Percentiles rank a stretch among this genome's conserved stretches.
Conservation (phyloP, 1,140 invertebrate species). For the Bilobella aurantiaca region DNA sequence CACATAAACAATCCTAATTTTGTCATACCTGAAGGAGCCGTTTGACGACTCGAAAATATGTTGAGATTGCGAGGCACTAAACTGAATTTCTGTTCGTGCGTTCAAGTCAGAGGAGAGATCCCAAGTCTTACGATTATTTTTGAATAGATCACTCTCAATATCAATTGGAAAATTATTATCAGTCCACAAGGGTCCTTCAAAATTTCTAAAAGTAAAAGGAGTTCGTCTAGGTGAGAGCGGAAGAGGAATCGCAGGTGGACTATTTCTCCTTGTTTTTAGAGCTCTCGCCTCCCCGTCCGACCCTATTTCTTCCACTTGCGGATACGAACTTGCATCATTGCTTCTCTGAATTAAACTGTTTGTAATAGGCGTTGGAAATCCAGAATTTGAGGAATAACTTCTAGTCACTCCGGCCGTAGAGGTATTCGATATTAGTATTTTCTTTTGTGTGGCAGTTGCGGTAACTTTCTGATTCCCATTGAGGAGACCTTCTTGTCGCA, state of each 20-base stretch:
- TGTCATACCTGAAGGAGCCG: constrained; percentile 6
- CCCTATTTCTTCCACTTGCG: too few relatives aligned
- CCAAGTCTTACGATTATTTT: constrained; percentile 26
- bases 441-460: not conserved
- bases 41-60: constrained; percentile 17
- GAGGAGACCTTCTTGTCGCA: not conserved
- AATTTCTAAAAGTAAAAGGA: constrained; percentile 30
- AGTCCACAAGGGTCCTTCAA: constrained; percentile 29
- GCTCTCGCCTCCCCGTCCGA: not conserved
- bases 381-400: constrained; percentile 21
- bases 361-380: not conserved
- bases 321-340: not conserved
- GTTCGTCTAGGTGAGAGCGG: constrained; percentile 8
- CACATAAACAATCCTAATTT: too few relatives aligned
- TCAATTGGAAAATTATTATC: constrained; percentile 13
- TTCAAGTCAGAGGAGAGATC: constrained; percentile 23
- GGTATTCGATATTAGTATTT: not conserved
- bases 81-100: constrained; percentile 19
- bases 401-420: constrained; percentile 16
- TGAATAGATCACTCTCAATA: constrained; percentile 7
- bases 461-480: constrained; percentile 4
- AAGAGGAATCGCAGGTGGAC: not conserved
- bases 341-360: not conserved
- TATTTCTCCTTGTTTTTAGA: not conserved
- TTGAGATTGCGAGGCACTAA: constrained; percentile 24